Conservation (phyloP, 1,140 invertebrate species). For the Caenorhabditis brenneri region DNA sequence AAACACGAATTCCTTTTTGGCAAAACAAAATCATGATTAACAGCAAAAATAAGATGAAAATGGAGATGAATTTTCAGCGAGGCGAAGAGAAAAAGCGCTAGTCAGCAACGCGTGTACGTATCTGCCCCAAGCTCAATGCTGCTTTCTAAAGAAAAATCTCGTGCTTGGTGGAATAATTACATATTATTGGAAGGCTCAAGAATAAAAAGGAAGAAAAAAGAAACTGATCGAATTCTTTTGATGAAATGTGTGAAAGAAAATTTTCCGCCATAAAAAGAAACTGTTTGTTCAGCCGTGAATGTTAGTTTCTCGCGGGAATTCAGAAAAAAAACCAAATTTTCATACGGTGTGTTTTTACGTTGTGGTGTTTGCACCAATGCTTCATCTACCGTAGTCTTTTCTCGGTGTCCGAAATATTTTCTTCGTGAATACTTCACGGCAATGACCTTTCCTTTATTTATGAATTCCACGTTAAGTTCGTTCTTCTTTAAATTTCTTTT, state of each 20-base stretch:
- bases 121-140: background rate
- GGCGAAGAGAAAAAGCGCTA: background rate
- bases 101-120: background rate
- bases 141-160: background rate
- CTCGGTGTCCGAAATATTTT: no score
- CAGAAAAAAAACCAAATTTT: background rate
- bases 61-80: constrained; percentile 20
- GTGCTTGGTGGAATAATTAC: background rate
- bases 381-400: background rate
- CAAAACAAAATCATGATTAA: background rate
- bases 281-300: background rate
- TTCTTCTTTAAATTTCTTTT: background rate
- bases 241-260: background rate
- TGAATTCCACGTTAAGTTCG: background rate
- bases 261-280: background rate
- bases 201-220: no score
- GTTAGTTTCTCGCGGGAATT: background rate
- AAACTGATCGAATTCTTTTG: background rate
- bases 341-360: background rate
- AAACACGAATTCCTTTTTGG: background rate
- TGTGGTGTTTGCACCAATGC: background rate
- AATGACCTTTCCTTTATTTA: background rate
- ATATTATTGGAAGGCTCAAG: no score
- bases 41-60: background rate
- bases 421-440: no score